Base-by-base conservation (phyloP, 2,888 invertebrate species). In the Melinaea menophilus region DNA sequence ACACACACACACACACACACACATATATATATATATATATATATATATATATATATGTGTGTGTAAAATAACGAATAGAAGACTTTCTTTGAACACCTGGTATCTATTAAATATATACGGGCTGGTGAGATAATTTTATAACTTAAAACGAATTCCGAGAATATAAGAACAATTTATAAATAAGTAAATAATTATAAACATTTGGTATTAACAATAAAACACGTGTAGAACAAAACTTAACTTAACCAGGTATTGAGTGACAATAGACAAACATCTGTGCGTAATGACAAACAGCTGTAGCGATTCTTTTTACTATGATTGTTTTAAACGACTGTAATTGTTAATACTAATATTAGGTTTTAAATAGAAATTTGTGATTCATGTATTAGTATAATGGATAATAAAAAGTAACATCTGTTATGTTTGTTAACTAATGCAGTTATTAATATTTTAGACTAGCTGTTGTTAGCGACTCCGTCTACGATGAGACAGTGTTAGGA, bases 61-160 rank as follows among this genome's bases (percentile, higher is more conserved):
- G 62, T 61, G 58, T 65, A 67, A 67, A 41, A 63, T 65, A 68
- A 63, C 68, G 60, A 67, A 68, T 65, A n/a, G n/a, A n/a, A n/a
- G n/a, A 67, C 68, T 68, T 65, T 68, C 68, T 61, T 58, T 64
- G 55, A 51, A 59, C 68, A 68, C 68, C 68, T 68, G 68, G 68
- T 65, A 68, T 68, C 68, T 62, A 55, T 56, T 64, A 56, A 63
- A 68, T 61, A 63, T 63, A 68, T 68, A 62, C 63, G 68, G 68
- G 68, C 47, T 1, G 22, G 1, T 22, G 22, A 22, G 22, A 22
- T 22, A 22, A 22, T 22, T 22, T 22, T 22, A 22, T 22, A 22
- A 22, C 22, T 22, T 22, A 22, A 22, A 22, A 22, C 1, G 22
- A 22, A 22, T 22, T 22, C 22, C 1, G 1, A 22, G 22, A 22